Evolutionary conservation across 2,888 invertebrate genomes (phyloP).

Genomic region (Drosophila nr. fundita): DNA sequence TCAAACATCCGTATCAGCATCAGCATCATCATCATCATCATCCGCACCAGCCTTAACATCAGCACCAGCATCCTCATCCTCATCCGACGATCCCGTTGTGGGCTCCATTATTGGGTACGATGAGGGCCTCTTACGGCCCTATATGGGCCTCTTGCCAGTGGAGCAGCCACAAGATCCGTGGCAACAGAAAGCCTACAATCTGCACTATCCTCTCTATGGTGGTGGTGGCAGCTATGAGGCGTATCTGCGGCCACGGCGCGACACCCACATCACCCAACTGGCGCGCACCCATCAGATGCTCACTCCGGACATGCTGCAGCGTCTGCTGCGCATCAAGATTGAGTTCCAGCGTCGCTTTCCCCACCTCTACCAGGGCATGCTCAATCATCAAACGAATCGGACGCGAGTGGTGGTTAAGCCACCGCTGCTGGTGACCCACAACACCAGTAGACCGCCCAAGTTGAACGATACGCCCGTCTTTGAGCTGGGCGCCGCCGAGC

Average conservation of each 20-base stretch:
- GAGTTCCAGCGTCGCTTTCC: constrained; percentile 78
- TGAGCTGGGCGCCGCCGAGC: constrained; percentile 79
- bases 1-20: constrained; percentile 49
- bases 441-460: neutral
- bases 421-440: constrained; percentile 62
- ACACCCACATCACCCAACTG: constrained; percentile 56
- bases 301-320: constrained; percentile 76
- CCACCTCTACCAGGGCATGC: constrained; percentile 72
- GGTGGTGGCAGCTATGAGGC: constrained; percentile 78
- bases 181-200: constrained; percentile 70
- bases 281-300: constrained; percentile 43
- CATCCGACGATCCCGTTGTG: constrained; percentile 37
- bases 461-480: constrained; percentile 46
- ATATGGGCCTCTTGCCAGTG: constrained; percentile 77
- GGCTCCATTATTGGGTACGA: constrained; percentile 54
- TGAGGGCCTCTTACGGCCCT: constrained; percentile 72
- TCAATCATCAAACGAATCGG: constrained; percentile 62
- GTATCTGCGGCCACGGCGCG: constrained; percentile 69
- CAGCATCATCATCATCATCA: constrained; percentile 38
- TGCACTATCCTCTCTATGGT: constrained; percentile 64
- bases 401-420: constrained; percentile 68
- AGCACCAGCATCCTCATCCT: constrained; percentile 13
- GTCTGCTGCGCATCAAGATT: constrained; percentile 69
- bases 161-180: constrained; percentile 79
- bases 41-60: constrained; percentile 10